These are phyloP conservation scores for Plestiodon gilberti DNA, from an alignment of 2,113 vertebrate species.

Conservation along the genomic window DNA sequence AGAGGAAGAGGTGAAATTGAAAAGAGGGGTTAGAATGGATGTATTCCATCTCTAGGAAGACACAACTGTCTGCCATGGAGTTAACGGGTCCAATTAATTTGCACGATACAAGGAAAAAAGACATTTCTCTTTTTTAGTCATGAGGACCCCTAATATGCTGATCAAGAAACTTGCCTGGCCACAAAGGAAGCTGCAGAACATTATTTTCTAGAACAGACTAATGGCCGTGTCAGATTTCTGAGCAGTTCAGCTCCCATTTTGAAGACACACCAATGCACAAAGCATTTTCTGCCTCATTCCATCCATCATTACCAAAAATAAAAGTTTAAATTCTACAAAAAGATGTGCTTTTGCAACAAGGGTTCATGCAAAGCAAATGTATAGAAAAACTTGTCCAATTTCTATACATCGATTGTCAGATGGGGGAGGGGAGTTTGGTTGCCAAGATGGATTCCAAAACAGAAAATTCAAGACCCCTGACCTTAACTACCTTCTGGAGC, in stretches of 20 bases:
- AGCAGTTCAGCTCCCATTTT: neutral
- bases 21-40: neutral
- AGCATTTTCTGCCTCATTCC: neutral
- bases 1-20: neutral
- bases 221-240: neutral
- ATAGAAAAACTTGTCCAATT: neutral
- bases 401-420: no score
- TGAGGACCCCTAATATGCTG: neutral
- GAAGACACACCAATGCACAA: neutral
- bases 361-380: neutral
- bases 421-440: no score
- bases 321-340: neutral
- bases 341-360: neutral
- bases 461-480: slow-evolving; percentile 9
- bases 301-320: neutral
- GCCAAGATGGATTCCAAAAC: neutral
- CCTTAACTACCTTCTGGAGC: slow-evolving; percentile 88
- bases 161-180: neutral
- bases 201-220: neutral
- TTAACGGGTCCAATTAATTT: neutral
- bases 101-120: neutral
- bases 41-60: neutral
- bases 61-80: neutral
- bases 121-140: neutral
- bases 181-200: neutral